Evolutionary conservation across 2,888 invertebrate genomes (phyloP).

Genomic region (Lamellibrachia columna): DNA sequence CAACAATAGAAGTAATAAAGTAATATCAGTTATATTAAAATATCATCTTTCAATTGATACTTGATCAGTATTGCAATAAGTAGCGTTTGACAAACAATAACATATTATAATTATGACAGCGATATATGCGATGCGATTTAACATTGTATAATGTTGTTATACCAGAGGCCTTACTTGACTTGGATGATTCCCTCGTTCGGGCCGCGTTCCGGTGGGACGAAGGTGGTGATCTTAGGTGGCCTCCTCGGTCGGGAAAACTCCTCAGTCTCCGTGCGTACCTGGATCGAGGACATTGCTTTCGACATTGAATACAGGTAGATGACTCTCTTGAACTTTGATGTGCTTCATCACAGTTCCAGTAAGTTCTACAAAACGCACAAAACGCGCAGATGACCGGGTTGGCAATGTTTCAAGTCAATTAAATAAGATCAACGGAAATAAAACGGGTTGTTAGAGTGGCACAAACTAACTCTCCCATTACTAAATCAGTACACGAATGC

Average conservation of each 20-base stretch:
- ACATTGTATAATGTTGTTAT: background rate
- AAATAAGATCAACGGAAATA: too few species aligned
- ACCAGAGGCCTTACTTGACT: conserved; percentile 35
- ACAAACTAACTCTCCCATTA: too few species aligned
- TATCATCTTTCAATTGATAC: too few species aligned
- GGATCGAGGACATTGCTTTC: background rate
- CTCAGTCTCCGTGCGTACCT: background rate
- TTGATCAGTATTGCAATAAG: too few species aligned
- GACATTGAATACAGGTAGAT: background rate
- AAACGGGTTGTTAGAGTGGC: too few species aligned
- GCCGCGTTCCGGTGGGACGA: conserved; percentile 38
- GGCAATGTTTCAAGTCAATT: too few species aligned
- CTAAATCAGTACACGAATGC: too few species aligned
- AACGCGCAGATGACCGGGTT: too few species aligned
- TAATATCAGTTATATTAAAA: too few species aligned
- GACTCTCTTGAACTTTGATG: background rate
- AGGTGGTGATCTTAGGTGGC: conserved; percentile 30
- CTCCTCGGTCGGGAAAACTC: conserved; percentile 23
- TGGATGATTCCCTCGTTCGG: conserved; percentile 32
- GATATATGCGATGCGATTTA: background rate
- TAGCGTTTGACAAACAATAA: too few species aligned
- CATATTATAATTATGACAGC: background rate
- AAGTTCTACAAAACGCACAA: background rate
- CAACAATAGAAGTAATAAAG: background rate
- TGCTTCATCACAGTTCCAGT: background rate